phyloP scores from a whole-genome alignment of 2,888 invertebrate species.

The Strigamia transsilvanica region DNA sequence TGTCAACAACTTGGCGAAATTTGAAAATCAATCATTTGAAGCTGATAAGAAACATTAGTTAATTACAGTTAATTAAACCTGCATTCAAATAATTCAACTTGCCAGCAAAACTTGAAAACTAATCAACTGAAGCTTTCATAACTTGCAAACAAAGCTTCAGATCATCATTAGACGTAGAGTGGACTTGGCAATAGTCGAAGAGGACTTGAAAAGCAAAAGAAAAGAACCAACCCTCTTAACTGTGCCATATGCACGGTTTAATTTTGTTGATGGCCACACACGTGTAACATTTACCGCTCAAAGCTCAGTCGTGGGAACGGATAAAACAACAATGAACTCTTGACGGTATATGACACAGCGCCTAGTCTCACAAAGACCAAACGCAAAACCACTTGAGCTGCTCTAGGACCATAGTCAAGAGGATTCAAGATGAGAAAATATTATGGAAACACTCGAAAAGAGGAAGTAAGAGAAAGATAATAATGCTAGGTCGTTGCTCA shows the following conservation, averaged over 20 bases:
- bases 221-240: not conserved
- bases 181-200: not conserved
- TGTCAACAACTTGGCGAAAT: too few relatives aligned
- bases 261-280: not conserved
- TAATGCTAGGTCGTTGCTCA: too few relatives aligned
- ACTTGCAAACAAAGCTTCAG: too few relatives aligned
- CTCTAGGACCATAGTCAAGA: not conserved
- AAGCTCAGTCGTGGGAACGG: not conserved
- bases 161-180: too few relatives aligned
- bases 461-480: not conserved
- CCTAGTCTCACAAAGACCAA: not conserved
- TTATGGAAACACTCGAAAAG: not conserved
- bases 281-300: not conserved
- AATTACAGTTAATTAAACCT: too few relatives aligned
- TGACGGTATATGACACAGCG: not conserved
- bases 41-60: too few relatives aligned
- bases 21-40: too few relatives aligned
- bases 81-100: too few relatives aligned
- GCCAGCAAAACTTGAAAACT: too few relatives aligned
- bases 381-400: too few relatives aligned
- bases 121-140: too few relatives aligned
- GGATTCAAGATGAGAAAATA: constrained; percentile 5
- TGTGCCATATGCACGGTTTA: not conserved
- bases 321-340: not conserved
- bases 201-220: not conserved